These are phyloP conservation scores for Ibidorhyncha struthersii DNA, from an alignment of 2,113 vertebrate genomes.

Conservation along the genomic window DNA sequence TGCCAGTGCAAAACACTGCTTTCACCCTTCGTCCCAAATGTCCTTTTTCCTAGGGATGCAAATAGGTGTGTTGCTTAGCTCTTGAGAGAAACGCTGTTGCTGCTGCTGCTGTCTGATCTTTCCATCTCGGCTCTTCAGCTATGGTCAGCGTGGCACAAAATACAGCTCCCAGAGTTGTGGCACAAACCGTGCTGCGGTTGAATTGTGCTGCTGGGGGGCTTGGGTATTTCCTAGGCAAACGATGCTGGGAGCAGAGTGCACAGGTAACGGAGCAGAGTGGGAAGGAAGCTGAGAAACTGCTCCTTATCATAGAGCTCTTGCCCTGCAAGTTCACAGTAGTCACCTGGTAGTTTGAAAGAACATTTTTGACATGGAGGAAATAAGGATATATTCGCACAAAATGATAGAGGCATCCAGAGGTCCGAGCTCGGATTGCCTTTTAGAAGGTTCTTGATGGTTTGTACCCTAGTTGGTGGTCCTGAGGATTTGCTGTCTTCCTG, in stretches of 20 bases:
- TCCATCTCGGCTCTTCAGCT: not conserved
- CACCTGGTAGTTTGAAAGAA: not conserved
- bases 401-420: not conserved
- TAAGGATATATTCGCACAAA: not conserved
- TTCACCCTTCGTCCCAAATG: not conserved
- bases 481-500: not conserved
- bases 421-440: not conserved
- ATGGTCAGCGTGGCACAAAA: not conserved
- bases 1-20: not conserved
- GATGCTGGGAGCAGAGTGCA: not conserved
- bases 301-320: fast-evolving
- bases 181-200: not conserved
- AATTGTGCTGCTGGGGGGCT: not conserved
- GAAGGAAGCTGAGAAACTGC: not conserved
- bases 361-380: not conserved
- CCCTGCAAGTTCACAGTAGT: not conserved
- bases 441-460: not conserved
- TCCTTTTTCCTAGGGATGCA: not conserved
- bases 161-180: not conserved
- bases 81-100: not conserved
- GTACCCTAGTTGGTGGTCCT: not conserved
- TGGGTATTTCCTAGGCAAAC: not conserved
- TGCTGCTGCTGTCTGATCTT: not conserved
- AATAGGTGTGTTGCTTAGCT: not conserved
- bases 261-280: not conserved